Base-by-base conservation (phyloP, 2,888 invertebrate species). In the Ptilodon capucinus region DNA sequence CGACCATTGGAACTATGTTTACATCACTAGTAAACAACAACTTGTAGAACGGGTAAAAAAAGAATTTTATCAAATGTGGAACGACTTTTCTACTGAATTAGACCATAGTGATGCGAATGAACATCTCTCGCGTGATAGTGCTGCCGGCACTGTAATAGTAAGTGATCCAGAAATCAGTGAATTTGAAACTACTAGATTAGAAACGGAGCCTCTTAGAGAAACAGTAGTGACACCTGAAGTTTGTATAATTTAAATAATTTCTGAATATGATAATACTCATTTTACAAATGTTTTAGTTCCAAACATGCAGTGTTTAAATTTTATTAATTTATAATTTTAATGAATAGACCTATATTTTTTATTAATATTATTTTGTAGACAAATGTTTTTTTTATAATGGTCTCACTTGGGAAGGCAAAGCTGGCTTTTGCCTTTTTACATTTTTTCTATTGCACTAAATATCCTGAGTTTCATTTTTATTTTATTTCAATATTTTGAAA, bases 1-100 rank as follows among this genome's bases (percentile, higher is more conserved):
- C 48, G 94, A 94, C 47, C 94, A 95, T 74, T 93, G 92, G 86
- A 96, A 96, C 74, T 94, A 94, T 66, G 85, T 95, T 3, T 75
- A 95, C 40, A 89, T 95, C 46, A 94, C 94, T 16, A 93, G 91
- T 68, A 91, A 93, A 50, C 50, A 63, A 2, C 75, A 83, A n/a
- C 68, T 94, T 40, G 93, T 95, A 0, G 64, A 81, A 17, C 86
- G 91, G 11, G 94, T 93, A 57, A 86, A 76, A 58, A 77, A 57
- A 0, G 93, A 94, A 70, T 95, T 95, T 79, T 84, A 93, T 46
- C 84, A 86, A 58, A 82, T 95, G 62, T 95, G 95, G 95, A 66
- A 63, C 44, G 58, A 66, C 47, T 77, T 58, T 52, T 61, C 68
- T 11, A 55, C 47, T 47, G 57, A 70, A 43, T 44, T 68, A 44